These are phyloP conservation scores for Drosophila bunnanda DNA, from an alignment of 2,888 invertebrate species.

Conservation along the genomic window DNA sequence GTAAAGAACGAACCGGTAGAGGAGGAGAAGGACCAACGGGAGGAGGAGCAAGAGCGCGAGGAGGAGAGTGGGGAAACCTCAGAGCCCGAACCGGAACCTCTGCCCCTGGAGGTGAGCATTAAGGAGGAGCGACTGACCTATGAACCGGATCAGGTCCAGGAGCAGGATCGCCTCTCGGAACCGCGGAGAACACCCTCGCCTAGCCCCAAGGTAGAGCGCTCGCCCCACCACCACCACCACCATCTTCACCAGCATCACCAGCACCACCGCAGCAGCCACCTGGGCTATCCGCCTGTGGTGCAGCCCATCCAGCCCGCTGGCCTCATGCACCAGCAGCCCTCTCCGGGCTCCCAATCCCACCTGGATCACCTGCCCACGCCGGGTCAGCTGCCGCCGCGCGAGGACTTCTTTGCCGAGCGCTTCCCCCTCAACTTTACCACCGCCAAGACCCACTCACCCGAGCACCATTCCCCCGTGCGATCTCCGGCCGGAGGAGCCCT, in stretches of 20 bases:
- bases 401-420: conserved; percentile 82
- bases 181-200: conserved; percentile 23
- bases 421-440: conserved; percentile 81
- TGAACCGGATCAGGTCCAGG: conserved; percentile 52
- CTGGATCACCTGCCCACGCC: conserved; percentile 82
- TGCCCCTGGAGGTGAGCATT: conserved; percentile 79
- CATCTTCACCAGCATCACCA: conserved; percentile 4
- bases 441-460: conserved; percentile 81
- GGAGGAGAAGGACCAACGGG: conserved; percentile 49
- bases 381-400: conserved; percentile 82
- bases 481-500: conserved; percentile 75
- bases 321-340: conserved; percentile 84
- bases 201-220: conserved; percentile 28
- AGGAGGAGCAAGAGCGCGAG: conserved; percentile 67
- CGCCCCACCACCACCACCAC: conserved; percentile 18
- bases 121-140: conserved; percentile 80
- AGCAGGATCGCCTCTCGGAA: conserved; percentile 32
- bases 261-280: conserved; percentile 22
- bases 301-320: conserved; percentile 83
- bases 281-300: conserved; percentile 84
- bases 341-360: conserved; percentile 84
- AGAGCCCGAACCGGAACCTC: conserved; percentile 49
- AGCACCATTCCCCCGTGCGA: conserved; percentile 83
- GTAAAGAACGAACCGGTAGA: conserved; percentile 74
- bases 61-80: conserved; percentile 27